These are phyloP conservation scores for Cyclargus thomasi DNA, from an alignment of 1,140 invertebrate species.

Conservation along the genomic window DNA sequence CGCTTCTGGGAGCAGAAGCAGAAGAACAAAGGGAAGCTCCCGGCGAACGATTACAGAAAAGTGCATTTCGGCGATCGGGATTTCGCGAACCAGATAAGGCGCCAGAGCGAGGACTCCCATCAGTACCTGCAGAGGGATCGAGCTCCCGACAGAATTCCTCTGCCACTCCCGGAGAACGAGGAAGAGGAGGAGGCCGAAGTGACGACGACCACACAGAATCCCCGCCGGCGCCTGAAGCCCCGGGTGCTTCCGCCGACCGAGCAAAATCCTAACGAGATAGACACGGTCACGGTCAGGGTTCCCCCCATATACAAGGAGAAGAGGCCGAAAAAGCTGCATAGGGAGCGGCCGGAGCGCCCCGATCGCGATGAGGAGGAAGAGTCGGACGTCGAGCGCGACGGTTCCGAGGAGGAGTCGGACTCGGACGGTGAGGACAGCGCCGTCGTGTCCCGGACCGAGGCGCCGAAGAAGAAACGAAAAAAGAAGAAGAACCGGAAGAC, in stretches of 20 bases:
- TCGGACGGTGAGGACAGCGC: constrained; percentile 43
- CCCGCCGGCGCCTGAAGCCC: constrained; percentile 51
- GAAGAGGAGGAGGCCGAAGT: constrained; percentile 48
- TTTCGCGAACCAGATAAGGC: constrained; percentile 38
- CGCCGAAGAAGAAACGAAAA: constrained; percentile 47
- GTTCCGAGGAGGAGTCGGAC: constrained; percentile 42
- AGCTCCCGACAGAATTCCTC: constrained; percentile 39
- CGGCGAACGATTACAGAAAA: constrained; percentile 49
- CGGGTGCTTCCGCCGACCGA: constrained; percentile 67
- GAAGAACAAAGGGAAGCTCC: constrained; percentile 36
- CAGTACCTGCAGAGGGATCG: constrained; percentile 37
- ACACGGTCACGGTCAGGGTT: constrained; percentile 68
- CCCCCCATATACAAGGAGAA: constrained; percentile 69
- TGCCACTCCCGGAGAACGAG: constrained; percentile 32
- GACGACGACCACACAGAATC: constrained; percentile 68
- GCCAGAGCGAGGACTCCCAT: constrained; percentile 33
- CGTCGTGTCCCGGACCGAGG: constrained; percentile 32
- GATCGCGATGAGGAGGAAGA: constrained; percentile 41
- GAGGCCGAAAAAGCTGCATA: constrained; percentile 59
- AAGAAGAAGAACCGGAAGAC: constrained; percentile 42
- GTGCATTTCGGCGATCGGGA: constrained; percentile 64
- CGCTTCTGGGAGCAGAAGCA: constrained; percentile 62
- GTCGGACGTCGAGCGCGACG: constrained; percentile 29
- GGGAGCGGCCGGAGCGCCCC: constrained; percentile 39
- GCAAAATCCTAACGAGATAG: constrained; percentile 68